Evolutionary conservation across 2,888 invertebrate species (phyloP), one percentile per base, ranked within the genome.

Genomic region (Lochmaea crataegi): DNA sequence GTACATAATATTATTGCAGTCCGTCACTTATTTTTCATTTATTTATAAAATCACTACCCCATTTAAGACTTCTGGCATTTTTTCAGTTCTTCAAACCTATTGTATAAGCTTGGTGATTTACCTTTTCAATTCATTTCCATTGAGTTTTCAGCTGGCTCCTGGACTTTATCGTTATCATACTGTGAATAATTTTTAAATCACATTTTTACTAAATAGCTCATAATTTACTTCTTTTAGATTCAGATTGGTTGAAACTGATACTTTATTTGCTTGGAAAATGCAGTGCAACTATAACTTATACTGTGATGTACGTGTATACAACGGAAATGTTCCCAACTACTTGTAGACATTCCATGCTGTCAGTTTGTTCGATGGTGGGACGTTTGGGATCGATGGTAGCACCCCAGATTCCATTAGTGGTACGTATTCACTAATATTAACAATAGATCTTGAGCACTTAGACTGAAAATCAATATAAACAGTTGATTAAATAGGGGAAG

Each of bases 291-390:
- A 73, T 80, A 11, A 78, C 79, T 12, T 82, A 79, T 63, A 80
- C 80, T 14, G 75, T 78, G 2, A 57, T 80, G 9, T 82, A 80
- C 42, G 78, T 80, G 3, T 81, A 75, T 64, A 80, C 93, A 51
- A 89, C 92, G 56, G 93, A 94, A 86, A 87, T 93, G 85, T 93
- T 92, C 85, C 93, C 93, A 11, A 94, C 93, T 63, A 88, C 87
- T 75, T 86, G 90, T 67, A 89, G 93, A 70, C 91, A 91, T 81
- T 91, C 92, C 18, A 88, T 92, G 77, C 88, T 93, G 64, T 91
- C 92, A 5, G 88, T 91, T 65, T 92, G 92, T 85, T 92, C 92
- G 64, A 92, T 92, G 87, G 89, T 92, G 78, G 93, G 93, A 58
- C 88, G 93, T 14, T 78, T 92, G 72, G 93, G 93, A 14, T 91